Base-by-base conservation (phyloP, 2,113 vertebrate species). In the Spilogale gracilis region DNA sequence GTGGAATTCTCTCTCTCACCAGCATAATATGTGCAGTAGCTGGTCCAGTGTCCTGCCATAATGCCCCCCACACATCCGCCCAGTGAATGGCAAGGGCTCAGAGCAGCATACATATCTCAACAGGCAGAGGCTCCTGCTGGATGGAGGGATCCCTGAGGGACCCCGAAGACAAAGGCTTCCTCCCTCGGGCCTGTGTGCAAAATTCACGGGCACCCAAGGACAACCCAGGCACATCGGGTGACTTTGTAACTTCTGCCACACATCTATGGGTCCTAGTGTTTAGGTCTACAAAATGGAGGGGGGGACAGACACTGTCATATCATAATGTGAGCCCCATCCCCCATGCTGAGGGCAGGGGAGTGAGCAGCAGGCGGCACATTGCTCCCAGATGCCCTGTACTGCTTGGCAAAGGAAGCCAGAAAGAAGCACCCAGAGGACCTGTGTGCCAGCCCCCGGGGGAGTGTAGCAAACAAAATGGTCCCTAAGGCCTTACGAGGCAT, bases 401-500 rank as follows among this genome's bases (percentile, higher is more conserved):
- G 12, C 27, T 52, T 32, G 43, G 48, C 52, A n/a, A 83, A 74
- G 27, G 56, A 80, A 52, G n/a, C 61, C 52, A 63, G 25, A 56
- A 32, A 60, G 58, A 27, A 32, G 38, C 3, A 1, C 43, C 14
- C 23, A 6, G 58, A 48, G 71, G 63, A 43, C 74, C 17, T 2
- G 6, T 43, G 0, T 60, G 1, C 25, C 23, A 18, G 2, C 50
- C 81, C 60, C 60, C 74, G 14, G 23, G 43, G 10, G 2, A n/a
- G 50, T 89, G 4, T 0, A 16, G 27, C 82, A 96, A 95, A 27
- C 30, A 18, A 52, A 52, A 45, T 0, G 5, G 14, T 60, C 54
- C 82, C 79, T 11, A 3, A 2, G 56, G 84, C 52, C 99, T 73
- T 99, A 99, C 99, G 99, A 99, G 85, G 99, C 99, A 0, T 99